Evolutionary conservation across 2,797 vertebrate genomes (phyloP), one percentile per base, ranked within the genome.

Genomic region (Vultur gryphus): DNA sequence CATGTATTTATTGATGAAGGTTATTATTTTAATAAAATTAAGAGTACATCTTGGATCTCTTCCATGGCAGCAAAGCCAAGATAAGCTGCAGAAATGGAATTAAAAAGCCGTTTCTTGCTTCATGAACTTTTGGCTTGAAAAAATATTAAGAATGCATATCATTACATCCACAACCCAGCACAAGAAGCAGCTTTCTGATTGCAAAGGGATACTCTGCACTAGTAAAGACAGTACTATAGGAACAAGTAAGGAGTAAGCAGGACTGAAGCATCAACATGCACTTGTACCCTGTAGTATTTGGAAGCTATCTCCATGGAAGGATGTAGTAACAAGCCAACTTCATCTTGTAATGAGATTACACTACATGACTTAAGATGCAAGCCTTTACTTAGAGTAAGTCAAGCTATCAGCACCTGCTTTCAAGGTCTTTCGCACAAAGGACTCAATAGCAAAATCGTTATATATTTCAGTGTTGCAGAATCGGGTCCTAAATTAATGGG

Each of bases 11-110:
- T 29, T 86, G 86, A 87, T 72, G 62, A 88, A 87, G 44, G 58
- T 46, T 88, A 70, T 89, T 71, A 95, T 84, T 94, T 92, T 78
- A 94, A 94, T 80, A 89, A 89, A 87, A 93, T 86, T 84, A 97
- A 49, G 54, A 69, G 15, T n/a, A 41, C 25, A 86, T 83, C 58
- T 87, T 89, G 72, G 43, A 87, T 89, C 26, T 85, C 31, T 41
- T 90, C 72, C 81, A 78, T 13, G 26, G 37, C 26, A 90, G 80
- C 55, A 87, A 75, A 72, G 41, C 37, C 67, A 96, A 87, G 49
- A 83, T 26, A 89, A 91, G n/a, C 49, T 57, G 49, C 61, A 93
- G 54, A 92, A 39, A 69, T 14, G 6, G 15, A 92, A 96, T 75
- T 83, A 84, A 95, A 95, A 94, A 72, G 43, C 4, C 25, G 51